These are phyloP conservation scores for Nowickia ferox DNA, from an alignment of 2,888 invertebrate genomes.

Conservation along the genomic window DNA sequence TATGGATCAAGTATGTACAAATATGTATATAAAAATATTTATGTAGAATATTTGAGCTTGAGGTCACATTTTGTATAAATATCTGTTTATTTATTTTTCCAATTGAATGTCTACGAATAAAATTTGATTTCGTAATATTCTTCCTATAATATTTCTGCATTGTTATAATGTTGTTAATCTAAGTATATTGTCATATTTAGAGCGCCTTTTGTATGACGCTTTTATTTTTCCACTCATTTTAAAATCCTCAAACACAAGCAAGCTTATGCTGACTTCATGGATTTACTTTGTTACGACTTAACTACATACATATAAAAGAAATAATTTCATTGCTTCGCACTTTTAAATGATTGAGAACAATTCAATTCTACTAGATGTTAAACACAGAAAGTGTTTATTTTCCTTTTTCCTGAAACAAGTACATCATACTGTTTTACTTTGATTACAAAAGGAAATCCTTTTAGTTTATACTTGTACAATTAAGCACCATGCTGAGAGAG, in stretches of 20 bases:
- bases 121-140: too few species aligned
- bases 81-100: too few species aligned
- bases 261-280: not conserved
- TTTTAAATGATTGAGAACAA: constrained; percentile 28
- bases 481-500: constrained; percentile 49
- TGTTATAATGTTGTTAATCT: too few species aligned
- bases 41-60: too few species aligned
- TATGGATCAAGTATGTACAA: too few species aligned
- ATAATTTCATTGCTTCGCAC: constrained; percentile 14
- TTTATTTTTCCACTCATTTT: not conserved
- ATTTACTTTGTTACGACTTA: not conserved
- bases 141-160: too few species aligned
- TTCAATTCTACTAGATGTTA: constrained; percentile 11
- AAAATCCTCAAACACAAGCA: not conserved
- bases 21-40: too few species aligned
- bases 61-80: too few species aligned
- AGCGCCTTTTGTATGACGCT: not conserved
- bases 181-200: too few species aligned
- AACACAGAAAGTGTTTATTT: constrained; percentile 2
- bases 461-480: constrained; percentile 46
- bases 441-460: constrained; percentile 65
- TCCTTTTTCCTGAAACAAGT: not conserved
- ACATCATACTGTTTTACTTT: constrained; percentile 29
- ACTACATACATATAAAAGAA: not conserved
- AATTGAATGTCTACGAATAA: too few species aligned